These are phyloP conservation scores for Galaxea fascicularis DNA, from an alignment of 92 coral and sea anemone genomes.

Conservation along the genomic window DNA sequence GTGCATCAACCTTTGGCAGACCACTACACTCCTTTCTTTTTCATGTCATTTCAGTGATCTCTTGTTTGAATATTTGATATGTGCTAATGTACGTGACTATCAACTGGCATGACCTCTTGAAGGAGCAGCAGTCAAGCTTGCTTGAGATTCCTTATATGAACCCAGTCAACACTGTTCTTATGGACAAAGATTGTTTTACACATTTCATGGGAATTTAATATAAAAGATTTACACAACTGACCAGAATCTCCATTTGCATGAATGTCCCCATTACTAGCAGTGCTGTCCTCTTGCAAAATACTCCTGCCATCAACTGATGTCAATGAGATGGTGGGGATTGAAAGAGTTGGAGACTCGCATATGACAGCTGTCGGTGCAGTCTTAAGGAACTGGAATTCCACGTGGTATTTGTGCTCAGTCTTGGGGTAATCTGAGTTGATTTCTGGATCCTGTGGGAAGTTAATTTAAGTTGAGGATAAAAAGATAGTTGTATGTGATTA, in stretches of 20 bases:
- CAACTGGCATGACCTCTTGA: too few species aligned
- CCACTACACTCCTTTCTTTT: too few species aligned
- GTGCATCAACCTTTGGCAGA: too few species aligned
- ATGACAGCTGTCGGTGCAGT: conserved; percentile 27
- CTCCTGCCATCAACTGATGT: conserved; percentile 41
- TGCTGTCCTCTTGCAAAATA: conserved; percentile 10
- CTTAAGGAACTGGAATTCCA: conserved; percentile 83
- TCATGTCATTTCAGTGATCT: too few species aligned
- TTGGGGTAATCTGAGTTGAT: conserved; percentile 83
- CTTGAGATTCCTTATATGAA: too few species aligned
- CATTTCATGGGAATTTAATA: too few species aligned
- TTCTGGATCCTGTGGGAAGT: conserved; percentile 83
- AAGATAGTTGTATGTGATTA: not conserved
- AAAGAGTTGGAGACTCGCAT: conserved; percentile 56
- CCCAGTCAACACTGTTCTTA: too few species aligned
- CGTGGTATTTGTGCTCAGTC: conserved; percentile 91
- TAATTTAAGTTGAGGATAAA: not conserved
- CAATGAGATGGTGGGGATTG: conserved; percentile 73
- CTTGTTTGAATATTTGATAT: too few species aligned
- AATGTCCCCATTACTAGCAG: not conserved
- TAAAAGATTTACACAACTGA: not conserved
- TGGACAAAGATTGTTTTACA: too few species aligned
- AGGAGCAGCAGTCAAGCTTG: too few species aligned
- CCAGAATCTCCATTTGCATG: conserved; percentile 10
- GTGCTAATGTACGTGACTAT: too few species aligned